Evolutionary conservation across 2,113 vertebrate genomes (phyloP), one percentile per base, ranked within the genome.

Genomic region (Sander lucioperca): DNA sequence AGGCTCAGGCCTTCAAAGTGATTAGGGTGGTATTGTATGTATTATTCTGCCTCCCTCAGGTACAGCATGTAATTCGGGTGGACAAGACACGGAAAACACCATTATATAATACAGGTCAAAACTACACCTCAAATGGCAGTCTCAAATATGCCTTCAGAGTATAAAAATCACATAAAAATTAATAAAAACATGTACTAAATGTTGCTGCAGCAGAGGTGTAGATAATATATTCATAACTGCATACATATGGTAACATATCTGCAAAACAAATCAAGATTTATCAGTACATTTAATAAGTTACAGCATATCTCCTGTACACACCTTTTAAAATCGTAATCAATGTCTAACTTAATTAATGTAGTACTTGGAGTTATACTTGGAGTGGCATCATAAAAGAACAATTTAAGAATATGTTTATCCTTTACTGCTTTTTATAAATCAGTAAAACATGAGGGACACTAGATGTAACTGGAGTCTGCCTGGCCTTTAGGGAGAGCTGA

Each of bases 401-500:
- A 11, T 39, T 45, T 10, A 25, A 62, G 64, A 65, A n/a, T 4
- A n/a, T 30, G 13, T 25, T 59, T 50, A 1, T 69, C 10, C 10
- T 43, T 43, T 56, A 6, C 21, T n/a, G 36, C 21, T 61, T 66
- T 69, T 79, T n/a, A 69, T 47, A 51, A 72, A 79, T 58, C 19
- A 66, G 21, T 30, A n/a, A 68, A 74, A 10, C 1, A 1, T 39
- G 25, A 72, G 4, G 30, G 68, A 73, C 66, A 30, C 21, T 21
- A 23, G 19, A 25, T 77, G 79, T 4, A 36, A 76, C 27, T 61
- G 64, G 73, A 61, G 57, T 77, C 61, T 66, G 50, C 73, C 13
- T 18, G 36, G 71, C 65, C 86, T 74, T 78, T n/a, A 25, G 88
- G 89, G 89, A 81, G 77, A 59, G 39, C 86, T 87, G 64, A 88